A percentile compares a stretch with the other conserved stretches of the same genome.
Evolutionary conservation across 1,140 invertebrate species (phyloP).

Genomic region (Pteromalus puparum): DNA sequence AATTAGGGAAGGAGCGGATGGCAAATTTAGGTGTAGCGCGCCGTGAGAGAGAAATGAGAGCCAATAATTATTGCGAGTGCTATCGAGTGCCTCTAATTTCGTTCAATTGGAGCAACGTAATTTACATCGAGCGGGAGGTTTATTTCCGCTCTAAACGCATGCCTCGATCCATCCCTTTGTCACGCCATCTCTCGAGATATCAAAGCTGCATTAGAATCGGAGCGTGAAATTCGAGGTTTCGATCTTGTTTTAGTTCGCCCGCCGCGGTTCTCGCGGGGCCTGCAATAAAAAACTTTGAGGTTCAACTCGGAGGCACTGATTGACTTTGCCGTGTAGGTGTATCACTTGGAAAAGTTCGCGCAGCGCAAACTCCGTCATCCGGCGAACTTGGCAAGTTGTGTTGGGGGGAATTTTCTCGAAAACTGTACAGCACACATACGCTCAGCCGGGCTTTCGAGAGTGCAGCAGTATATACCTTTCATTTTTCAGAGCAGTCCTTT

Average conservation of each 20-base stretch:
- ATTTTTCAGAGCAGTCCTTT: no score
- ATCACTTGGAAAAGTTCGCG: background rate
- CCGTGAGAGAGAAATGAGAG: background rate
- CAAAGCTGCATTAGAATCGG: background rate
- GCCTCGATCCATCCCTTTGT: no score
- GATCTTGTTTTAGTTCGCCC: background rate
- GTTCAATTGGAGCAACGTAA: background rate
- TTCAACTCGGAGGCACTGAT: background rate
- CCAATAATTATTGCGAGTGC: background rate
- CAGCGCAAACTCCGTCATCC: background rate
- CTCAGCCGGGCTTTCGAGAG: no score
- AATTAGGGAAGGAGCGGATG: background rate
- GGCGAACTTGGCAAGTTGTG: background rate
- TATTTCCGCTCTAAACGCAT: no score
- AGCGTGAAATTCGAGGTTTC: background rate
- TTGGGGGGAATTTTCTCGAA: background rate
- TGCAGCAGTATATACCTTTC: no score
- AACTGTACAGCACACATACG: background rate
- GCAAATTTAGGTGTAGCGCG: slow-evolving; percentile 9
- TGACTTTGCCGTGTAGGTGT: background rate
- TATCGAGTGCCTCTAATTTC: background rate
- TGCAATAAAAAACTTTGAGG: background rate
- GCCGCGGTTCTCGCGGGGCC: no score
- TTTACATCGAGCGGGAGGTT: background rate
- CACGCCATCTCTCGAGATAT: no score